Evolutionary conservation across 1,140 invertebrate genomes (phyloP).

Genomic region (Ips typographus): DNA sequence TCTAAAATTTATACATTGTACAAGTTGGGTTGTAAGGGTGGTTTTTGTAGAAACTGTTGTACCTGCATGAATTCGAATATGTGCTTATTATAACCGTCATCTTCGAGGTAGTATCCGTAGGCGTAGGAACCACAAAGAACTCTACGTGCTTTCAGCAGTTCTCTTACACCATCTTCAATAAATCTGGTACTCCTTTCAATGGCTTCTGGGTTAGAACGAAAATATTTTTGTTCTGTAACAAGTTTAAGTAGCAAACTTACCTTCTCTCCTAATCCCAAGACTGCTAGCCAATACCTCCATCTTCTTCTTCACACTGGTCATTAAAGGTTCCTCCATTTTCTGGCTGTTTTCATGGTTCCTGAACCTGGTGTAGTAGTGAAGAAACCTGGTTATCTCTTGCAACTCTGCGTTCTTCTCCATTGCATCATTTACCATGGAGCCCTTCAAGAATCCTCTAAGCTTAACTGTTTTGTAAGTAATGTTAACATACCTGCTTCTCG

Average conservation of each 20-base stretch:
- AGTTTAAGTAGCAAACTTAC: conserved; percentile 34
- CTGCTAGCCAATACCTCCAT: conserved; percentile 62
- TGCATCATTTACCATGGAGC: conserved; percentile 62
- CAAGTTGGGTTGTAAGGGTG: neutral
- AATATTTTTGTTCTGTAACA: conserved; percentile 9
- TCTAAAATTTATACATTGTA: conserved; percentile 52
- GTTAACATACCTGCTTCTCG: conserved; percentile 55
- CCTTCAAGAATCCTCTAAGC: conserved; percentile 34
- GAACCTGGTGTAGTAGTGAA: conserved; percentile 69
- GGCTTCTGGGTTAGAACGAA: conserved; percentile 39
- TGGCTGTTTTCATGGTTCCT: conserved; percentile 68
- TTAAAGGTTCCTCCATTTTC: conserved; percentile 64
- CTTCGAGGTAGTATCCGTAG: conserved; percentile 67
- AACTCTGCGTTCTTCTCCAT: conserved; percentile 61
- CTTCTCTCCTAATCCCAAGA: conserved; percentile 50
- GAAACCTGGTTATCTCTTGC: conserved; percentile 67
- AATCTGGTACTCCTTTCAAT: conserved; percentile 57
- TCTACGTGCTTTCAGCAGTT: conserved; percentile 64
- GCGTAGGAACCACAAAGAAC: conserved; percentile 70
- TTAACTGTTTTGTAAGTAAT: neutral
- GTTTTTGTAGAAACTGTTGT: conserved; percentile 22
- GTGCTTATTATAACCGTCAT: conserved; percentile 67
- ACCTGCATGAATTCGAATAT: conserved; percentile 76
- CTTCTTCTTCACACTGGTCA: conserved; percentile 63
- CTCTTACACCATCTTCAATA: conserved; percentile 66